Conservation (phyloP, 2,797 vertebrate species). For the Paguma larvata region DNA sequence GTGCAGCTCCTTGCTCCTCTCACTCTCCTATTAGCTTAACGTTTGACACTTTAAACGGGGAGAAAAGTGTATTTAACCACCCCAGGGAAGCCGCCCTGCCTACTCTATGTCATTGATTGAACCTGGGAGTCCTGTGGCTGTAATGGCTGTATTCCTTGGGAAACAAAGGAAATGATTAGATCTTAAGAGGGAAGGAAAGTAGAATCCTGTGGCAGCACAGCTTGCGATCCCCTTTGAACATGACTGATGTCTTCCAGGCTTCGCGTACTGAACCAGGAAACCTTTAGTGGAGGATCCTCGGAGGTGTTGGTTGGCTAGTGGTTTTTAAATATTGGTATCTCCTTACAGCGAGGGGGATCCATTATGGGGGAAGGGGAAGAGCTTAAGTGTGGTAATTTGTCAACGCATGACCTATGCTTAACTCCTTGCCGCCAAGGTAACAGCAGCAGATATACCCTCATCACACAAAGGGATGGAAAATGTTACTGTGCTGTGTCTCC, state of each 20-base stretch:
- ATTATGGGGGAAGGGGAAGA: slow-evolving; percentile 13
- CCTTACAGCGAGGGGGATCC: slow-evolving; percentile 51
- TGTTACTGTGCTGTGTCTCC: not conserved
- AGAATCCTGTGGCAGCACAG: slow-evolving; percentile 67
- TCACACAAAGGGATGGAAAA: not conserved
- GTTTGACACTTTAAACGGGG: slow-evolving; percentile 29
- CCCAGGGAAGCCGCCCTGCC: slow-evolving; percentile 52
- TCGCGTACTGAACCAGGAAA: slow-evolving; percentile 8
- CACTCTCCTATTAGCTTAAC: slow-evolving; percentile 2
- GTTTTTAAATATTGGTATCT: slow-evolving; percentile 59
- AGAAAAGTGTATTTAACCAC: not conserved
- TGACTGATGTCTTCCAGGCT: slow-evolving; percentile 69
- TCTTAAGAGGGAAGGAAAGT: slow-evolving; percentile 56
- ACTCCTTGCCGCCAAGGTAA: slow-evolving; percentile 43
- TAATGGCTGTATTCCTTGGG: slow-evolving; percentile 73
- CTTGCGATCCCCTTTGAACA: slow-evolving; percentile 73
- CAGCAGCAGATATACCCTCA: not conserved
- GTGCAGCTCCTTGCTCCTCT: not conserved
- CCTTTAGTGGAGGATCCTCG: slow-evolving; percentile 57
- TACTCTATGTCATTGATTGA: slow-evolving; percentile 57
- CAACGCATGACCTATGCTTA: slow-evolving; percentile 49
- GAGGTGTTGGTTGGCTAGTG: slow-evolving; percentile 38
- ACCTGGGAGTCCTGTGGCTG: slow-evolving; percentile 58
- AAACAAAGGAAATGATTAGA: slow-evolving; percentile 79
- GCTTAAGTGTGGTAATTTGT: slow-evolving; percentile 70